phyloP scores from a whole-genome alignment of 1,140 invertebrate species.

The Bombus huntii region DNA sequence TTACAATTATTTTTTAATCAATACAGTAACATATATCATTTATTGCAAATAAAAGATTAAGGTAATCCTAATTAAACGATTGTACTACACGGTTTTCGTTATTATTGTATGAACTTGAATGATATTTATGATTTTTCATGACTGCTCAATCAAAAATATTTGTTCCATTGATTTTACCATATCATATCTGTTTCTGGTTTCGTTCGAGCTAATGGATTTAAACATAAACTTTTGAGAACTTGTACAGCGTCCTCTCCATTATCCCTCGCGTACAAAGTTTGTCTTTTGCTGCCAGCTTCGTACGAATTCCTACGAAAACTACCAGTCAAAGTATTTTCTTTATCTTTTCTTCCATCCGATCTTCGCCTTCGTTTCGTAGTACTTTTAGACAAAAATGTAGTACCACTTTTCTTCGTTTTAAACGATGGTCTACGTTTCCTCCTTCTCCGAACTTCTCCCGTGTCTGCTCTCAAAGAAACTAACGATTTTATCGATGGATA shows the following conservation, averaged over 20 bases:
- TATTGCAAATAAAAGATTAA: background rate
- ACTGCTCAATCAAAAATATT: background rate
- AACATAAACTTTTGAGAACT: slow-evolving; percentile 76
- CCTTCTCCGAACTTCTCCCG: background rate
- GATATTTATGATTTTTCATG: background rate
- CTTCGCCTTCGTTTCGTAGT: slow-evolving; percentile 51
- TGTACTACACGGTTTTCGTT: background rate
- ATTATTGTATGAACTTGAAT: background rate
- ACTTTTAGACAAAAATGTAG: slow-evolving; percentile 65
- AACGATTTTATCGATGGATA: slow-evolving; percentile 27
- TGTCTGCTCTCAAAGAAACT: slow-evolving; percentile 3
- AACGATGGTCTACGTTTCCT: slow-evolving; percentile 60
- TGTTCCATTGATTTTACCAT: slow-evolving; percentile 68
- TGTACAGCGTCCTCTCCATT: slow-evolving; percentile 76
- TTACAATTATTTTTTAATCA: background rate
- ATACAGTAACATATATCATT: background rate
- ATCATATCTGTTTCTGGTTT: slow-evolving; percentile 78
- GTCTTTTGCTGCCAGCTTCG: slow-evolving; percentile 69
- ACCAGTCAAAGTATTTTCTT: slow-evolving; percentile 33
- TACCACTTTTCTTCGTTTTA: slow-evolving; percentile 56
- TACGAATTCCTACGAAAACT: slow-evolving; percentile 49
- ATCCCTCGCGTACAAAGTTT: slow-evolving; percentile 79
- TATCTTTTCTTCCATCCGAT: slow-evolving; percentile 28
- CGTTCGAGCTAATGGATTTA: slow-evolving; percentile 78
- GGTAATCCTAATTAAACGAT: background rate